Conservation (phyloP, 2,888 invertebrate species). For the Drosophila monieri region DNA sequence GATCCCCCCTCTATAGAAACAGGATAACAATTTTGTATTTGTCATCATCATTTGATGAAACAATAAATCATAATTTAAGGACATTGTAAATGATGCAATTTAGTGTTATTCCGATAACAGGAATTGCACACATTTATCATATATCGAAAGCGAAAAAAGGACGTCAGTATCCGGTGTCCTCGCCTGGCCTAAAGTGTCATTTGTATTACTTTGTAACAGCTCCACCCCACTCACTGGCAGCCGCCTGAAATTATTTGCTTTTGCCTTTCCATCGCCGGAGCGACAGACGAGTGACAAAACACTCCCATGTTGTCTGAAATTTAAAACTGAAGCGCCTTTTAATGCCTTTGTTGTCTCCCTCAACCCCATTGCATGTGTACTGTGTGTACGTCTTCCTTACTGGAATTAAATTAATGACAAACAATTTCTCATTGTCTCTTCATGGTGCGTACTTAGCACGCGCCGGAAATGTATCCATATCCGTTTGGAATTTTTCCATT, state of each 20-base stretch:
- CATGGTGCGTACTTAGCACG: slow-evolving; percentile 52
- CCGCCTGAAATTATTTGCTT: slow-evolving; percentile 32
- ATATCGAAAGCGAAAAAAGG: background rate
- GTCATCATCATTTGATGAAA: background rate
- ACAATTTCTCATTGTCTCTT: slow-evolving; percentile 69
- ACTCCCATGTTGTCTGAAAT: slow-evolving; percentile 39
- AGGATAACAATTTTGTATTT: background rate
- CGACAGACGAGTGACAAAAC: slow-evolving; percentile 22
- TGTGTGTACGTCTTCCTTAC: slow-evolving; percentile 46
- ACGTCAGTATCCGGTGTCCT: background rate
- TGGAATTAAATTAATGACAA: slow-evolving; percentile 72
- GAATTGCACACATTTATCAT: background rate
- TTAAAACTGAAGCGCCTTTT: slow-evolving; percentile 39
- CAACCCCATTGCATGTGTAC: slow-evolving; percentile 4
- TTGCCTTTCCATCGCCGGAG: slow-evolving; percentile 27
- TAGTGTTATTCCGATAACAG: background rate
- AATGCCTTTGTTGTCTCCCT: slow-evolving; percentile 16
- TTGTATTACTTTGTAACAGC: slow-evolving; percentile 32
- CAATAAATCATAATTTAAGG: background rate
- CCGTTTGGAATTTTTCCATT: slow-evolving; percentile 68
- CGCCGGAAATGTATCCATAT: slow-evolving; percentile 68
- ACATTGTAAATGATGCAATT: background rate
- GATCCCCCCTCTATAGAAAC: too few relatives aligned
- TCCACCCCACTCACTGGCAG: background rate
- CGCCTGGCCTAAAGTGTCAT: background rate